These are phyloP conservation scores for Palloptera scutellata DNA, from an alignment of 2,888 invertebrate species.

Conservation along the genomic window DNA sequence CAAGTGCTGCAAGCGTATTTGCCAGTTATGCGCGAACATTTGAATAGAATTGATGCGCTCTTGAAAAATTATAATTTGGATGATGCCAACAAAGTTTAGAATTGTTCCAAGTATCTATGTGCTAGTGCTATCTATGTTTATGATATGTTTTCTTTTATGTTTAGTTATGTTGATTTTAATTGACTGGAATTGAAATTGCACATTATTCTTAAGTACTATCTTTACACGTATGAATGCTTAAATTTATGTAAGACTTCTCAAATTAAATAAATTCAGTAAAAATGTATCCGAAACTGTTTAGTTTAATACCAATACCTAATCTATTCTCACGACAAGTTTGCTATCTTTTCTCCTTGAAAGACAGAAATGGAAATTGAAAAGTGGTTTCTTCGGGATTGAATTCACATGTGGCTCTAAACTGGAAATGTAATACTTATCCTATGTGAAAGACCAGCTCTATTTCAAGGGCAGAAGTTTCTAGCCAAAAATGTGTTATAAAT, in stretches of 20 bases:
- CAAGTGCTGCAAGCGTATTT: conserved; percentile 65
- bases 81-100: conserved; percentile 60
- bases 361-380: too few species aligned
- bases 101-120: not conserved
- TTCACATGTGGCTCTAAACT: too few species aligned
- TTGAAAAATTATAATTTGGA: conserved; percentile 68
- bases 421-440: too few species aligned
- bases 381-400: too few species aligned
- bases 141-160: not conserved
- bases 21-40: conserved; percentile 68
- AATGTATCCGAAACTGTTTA: not conserved
- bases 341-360: too few species aligned
- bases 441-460: too few species aligned
- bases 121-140: not conserved
- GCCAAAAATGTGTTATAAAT: too few species aligned
- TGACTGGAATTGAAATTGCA: too few species aligned
- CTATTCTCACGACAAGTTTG: not conserved
- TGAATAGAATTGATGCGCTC: conserved; percentile 70
- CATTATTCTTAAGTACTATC: not conserved
- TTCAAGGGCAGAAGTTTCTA: too few species aligned
- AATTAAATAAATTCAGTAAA: not conserved
- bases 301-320: not conserved
- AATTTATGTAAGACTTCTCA: not conserved
- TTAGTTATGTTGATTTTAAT: too few species aligned
- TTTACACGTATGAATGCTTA: not conserved